Base-by-base conservation (phyloP, 2,888 invertebrate genomes). In the Antitype chi region DNA sequence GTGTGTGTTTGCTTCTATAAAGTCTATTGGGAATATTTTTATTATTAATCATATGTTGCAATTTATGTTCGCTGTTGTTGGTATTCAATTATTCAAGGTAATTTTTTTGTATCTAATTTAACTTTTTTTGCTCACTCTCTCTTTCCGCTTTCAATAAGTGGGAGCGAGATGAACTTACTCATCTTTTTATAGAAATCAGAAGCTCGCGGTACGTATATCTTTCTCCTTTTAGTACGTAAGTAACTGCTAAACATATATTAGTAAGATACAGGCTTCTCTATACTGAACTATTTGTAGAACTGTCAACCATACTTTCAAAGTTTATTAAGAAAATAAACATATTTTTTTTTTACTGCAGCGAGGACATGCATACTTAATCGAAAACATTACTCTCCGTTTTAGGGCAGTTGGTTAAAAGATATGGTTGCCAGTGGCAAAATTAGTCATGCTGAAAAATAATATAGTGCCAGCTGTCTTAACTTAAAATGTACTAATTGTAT, bases 41-140 rank as follows among this genome's bases (percentile, higher is more conserved):
- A 97, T 99, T 97, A 99, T 99, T 97, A 99, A 99, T 96, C 99
- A 99, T 97, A 98, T 99, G 96, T 98, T 99, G 95, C 99, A 99
- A 97, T 99, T 99, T 97, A 99, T 99, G 99, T 99, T 99, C 97
- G 99, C 99, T 97, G 99, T 99, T 95, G 99, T 99, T 96, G 99
- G 99, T 96, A 99, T 99, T 94, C 99, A 99, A 97, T 98, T 99
- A 91, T 99, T 99, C 97, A 99, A 99, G 98, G 99, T 99, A 98
- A 94, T 94, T 88, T 63, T 63, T 32, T 5, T 76, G 13, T 23
- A 57, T 28, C 2, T 60, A 53, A 52, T 28, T 69, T 78, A 52
- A 43, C 5, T 1, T 38, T 55, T 59, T 63, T 75, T 64, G 23
- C 23, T 20, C 4, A 9, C 15, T 52, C 49, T 64, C 49, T 59